These are phyloP conservation scores for Acipenser oxyrinchus DNA, from an alignment of 2,797 vertebrate species.

Conservation along the genomic window DNA sequence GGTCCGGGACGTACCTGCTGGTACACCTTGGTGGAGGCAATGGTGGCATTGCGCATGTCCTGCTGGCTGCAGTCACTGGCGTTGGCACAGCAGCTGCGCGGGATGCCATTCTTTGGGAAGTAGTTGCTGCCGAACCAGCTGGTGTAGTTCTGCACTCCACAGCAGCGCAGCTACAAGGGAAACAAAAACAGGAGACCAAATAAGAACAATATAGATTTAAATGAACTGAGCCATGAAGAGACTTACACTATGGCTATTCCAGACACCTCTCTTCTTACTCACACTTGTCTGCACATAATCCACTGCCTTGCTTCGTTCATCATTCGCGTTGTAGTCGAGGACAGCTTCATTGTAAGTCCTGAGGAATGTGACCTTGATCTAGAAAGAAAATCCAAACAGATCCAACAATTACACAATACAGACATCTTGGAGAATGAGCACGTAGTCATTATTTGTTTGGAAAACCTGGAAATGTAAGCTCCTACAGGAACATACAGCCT, in stretches of 20 bases:
- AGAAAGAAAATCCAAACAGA: constrained; percentile 1
- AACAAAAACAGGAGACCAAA: constrained; percentile 12
- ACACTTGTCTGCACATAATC: constrained; percentile 86
- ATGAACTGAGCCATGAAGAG: neutral
- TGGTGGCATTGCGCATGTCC: constrained; percentile 75
- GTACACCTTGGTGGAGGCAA: constrained; percentile 76
- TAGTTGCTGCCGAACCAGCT: constrained; percentile 91
- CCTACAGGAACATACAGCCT: neutral
- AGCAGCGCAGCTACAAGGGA: constrained; percentile 79
- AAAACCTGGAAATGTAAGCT: neutral
- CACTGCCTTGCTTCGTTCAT: constrained; percentile 83
- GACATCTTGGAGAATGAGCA: neutral
- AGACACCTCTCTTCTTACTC: constrained; percentile 38
- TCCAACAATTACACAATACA: neutral
- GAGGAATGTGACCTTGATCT: constrained; percentile 92
- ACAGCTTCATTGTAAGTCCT: constrained; percentile 84
- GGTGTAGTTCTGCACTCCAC: constrained; percentile 93
- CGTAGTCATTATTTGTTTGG: neutral
- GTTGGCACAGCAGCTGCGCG: constrained; percentile 80
- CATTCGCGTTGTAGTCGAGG: constrained; percentile 78
- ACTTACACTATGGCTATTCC: neutral
- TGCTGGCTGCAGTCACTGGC: constrained; percentile 70
- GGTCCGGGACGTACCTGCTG: constrained; percentile 63
- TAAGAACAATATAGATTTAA: neutral
- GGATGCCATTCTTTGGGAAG: constrained; percentile 80